Evolutionary conservation across 1,140 invertebrate species (phyloP).

Genomic region (Zaprionus capensis): DNA sequence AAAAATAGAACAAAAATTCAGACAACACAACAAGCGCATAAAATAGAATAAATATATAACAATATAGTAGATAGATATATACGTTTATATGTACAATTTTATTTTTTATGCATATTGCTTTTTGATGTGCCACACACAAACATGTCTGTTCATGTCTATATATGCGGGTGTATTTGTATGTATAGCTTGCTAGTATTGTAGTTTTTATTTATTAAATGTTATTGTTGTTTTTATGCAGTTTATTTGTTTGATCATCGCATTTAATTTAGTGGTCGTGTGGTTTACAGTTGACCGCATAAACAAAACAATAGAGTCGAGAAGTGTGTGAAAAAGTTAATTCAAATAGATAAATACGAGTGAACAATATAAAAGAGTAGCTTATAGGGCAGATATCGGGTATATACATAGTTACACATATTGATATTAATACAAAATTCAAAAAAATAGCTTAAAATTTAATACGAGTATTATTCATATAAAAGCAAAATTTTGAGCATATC

Average conservation of each 20-base stretch:
- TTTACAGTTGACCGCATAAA: conserved; percentile 52
- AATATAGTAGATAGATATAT: conserved; percentile 37
- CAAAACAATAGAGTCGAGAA: conserved; percentile 42
- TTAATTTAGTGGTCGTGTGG: conserved; percentile 45
- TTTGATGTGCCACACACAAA: conserved; percentile 12
- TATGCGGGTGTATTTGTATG: conserved; percentile 13
- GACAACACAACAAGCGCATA: conserved; percentile 65
- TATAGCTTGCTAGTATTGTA: conserved; percentile 13
- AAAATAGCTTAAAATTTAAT: not conserved
- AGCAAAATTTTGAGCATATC: not conserved
- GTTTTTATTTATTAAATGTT: conserved; percentile 42
- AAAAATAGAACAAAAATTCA: conserved; percentile 58
- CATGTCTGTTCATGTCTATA: too few relatives aligned
- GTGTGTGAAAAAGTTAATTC: conserved; percentile 38
- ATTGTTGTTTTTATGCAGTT: conserved; percentile 51
- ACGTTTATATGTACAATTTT: conserved; percentile 25
- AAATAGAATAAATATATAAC: conserved; percentile 57
- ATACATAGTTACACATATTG: not conserved
- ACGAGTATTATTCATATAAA: not conserved
- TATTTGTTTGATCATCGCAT: conserved; percentile 59
- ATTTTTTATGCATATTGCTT: conserved; percentile 22
- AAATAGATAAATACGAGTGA: conserved; percentile 29
- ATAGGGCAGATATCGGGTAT: not conserved
- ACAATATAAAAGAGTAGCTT: conserved; percentile 16
- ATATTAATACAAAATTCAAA: not conserved